Evolutionary conservation across 2,888 invertebrate genomes (phyloP), one percentile per base, ranked within the genome.

Genomic region (Callinectes sapidus): DNA sequence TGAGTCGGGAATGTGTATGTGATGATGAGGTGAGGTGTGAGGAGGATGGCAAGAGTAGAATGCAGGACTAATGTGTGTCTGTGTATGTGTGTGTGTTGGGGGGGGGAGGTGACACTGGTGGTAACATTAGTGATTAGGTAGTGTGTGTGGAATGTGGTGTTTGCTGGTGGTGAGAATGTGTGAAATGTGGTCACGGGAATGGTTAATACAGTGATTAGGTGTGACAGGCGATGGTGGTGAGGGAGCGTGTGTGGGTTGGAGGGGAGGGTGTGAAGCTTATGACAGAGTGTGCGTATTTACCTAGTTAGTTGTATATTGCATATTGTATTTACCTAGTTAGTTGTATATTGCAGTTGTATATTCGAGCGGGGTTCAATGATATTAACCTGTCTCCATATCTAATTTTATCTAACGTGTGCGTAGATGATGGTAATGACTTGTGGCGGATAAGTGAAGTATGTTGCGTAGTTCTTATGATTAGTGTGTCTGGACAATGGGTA

Each of bases 1-100:
- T 98, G 96, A 93, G 92, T 87, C 1, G 14, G 1, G 5, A 87
- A 35, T 10, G 54, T 5, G 23, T 16, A 18, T 10, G 10, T 10
- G 61, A 23, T 10, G 61, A 23, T 61, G 2, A 23, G 16, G 18
- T 18, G 18, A 61, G 3, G 61, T 61, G 61, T 71, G 71, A 13
- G 23, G 28, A n/a, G 6, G 8, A 13, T 28, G 28, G 13, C n/a
- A 5, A 6, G 16, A 35, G 71, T 1, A 28, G 28, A 13, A n/a
- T 28, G 28, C n/a, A 13, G 28, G 28, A 13, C 28, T 13, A 28
- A 61, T 61, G 71, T 71, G 28, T 18, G 16, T 61, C 18, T 61
- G 61, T 23, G 23, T 61, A n/a, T n/a, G n/a, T n/a, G n/a, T n/a
- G n/a, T n/a, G n/a, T n/a, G n/a, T n/a, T n/a, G n/a, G n/a, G n/a